Base-by-base conservation (phyloP, 2,888 invertebrate genomes). In the Mechanitis messenoides region DNA sequence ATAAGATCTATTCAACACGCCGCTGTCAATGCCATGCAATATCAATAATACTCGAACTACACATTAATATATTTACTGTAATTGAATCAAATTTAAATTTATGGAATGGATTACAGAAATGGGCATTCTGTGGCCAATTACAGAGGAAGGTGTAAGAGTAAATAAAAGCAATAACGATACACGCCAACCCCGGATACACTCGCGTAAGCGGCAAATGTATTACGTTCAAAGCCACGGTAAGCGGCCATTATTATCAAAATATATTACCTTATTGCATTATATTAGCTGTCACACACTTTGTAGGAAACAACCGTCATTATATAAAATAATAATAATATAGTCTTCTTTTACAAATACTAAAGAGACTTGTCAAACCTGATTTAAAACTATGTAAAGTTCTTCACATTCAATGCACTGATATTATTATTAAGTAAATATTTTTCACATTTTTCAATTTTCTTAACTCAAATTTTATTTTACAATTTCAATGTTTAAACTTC, bases 261-360 rank as follows among this genome's bases (percentile, higher is more conserved):
- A 50, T 31, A 50, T 50, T 31, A 31, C 31, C 31, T 50, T 50
- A 50, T 50, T 31, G 31, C 50, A 50, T 50, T 31, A 50, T 31
- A 31, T 50, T 50, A 50, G 50, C 28, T 50, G 7, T 50, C 50
- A 50, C 50, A 50, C 31, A 50, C 31, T 50, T 9, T n/a, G 9
- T n/a, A 50, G 31, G 31, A 50, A 50, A 7, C 63, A 64, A 2
- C 46, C 65, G 1, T 64, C 42, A 9, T 42, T 42, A 11, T 42
- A 3, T 42, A 42, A 42, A 42, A 42, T 9, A 42, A 7, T 3
- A 42, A 42, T 9, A 9, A 42, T 7, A 9, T 42, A 42, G 2
- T 7, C 3, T 42, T 42, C 3, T 11, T 42, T 42, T 7, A 42
- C 3, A 42, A 11, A 7, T 42, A 42, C 2, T 1, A 42, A 42